Conservation (phyloP, 1,140 invertebrate species). For the Eulimnadia texana region DNA sequence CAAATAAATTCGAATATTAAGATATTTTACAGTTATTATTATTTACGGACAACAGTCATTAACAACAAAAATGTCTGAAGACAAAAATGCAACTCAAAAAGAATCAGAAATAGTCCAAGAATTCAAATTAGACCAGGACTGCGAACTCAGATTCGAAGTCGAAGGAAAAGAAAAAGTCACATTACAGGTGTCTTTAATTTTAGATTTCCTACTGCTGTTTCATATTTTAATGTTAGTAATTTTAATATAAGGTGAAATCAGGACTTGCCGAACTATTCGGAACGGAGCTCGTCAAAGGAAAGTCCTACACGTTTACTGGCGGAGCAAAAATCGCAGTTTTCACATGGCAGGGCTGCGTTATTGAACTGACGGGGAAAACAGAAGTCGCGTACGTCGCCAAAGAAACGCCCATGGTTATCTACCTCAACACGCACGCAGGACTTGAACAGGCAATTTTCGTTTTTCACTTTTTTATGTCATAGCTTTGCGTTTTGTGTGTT, state of each 20-base stretch:
- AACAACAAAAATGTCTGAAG: slow-evolving; percentile 15
- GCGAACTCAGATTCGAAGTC: slow-evolving; percentile 84
- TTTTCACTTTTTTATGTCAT: not conserved
- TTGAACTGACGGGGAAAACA: slow-evolving; percentile 68
- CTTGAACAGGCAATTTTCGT: slow-evolving; percentile 42
- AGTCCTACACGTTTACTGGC: slow-evolving; percentile 73
- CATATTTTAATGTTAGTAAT: not conserved
- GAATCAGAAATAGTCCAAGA: slow-evolving; percentile 37
- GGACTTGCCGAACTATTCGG: slow-evolving; percentile 94
- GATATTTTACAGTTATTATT: too few relatives aligned
- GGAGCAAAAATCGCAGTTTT: slow-evolving; percentile 92
- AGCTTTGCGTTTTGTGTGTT: not conserved
- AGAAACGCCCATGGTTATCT: slow-evolving; percentile 91
- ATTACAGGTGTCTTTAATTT: slow-evolving; percentile 46
- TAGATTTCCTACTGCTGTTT: not conserved
- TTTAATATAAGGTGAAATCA: slow-evolving; percentile 48
- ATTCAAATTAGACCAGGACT: slow-evolving; percentile 73
- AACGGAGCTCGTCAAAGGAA: slow-evolving; percentile 85
- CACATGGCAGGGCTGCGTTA: slow-evolving; percentile 84
- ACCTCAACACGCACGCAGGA: slow-evolving; percentile 87
- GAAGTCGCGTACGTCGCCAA: slow-evolving; percentile 88
- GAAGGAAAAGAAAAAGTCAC: slow-evolving; percentile 73
- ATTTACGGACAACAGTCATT: too few relatives aligned
- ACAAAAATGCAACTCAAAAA: slow-evolving; percentile 1
- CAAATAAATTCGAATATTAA: too few relatives aligned